phyloP scores from a whole-genome alignment of 1,140 invertebrate species.

The Oryctes rhinoceros region DNA sequence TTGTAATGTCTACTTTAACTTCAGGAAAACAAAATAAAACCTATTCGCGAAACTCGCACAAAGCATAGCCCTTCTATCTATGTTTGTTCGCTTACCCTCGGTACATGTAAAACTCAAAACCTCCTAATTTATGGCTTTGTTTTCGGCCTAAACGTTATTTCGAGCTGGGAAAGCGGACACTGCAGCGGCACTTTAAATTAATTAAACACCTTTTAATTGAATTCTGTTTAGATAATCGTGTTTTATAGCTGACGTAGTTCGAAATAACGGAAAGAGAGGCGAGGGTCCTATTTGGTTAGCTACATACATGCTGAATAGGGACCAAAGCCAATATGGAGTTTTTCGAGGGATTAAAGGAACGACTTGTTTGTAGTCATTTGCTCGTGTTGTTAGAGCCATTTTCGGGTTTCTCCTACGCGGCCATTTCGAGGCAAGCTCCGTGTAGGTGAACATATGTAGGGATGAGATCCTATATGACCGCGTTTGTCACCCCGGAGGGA shows the following conservation, averaged over 20 bases:
- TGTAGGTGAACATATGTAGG: background rate
- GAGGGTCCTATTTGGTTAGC: conserved; percentile 17
- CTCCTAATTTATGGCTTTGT: background rate
- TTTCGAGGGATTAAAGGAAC: conserved; percentile 24
- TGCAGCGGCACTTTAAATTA: conserved; percentile 19
- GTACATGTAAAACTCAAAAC: background rate
- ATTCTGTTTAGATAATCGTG: conserved; percentile 30
- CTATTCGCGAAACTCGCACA: too few relatives aligned
- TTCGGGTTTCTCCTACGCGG: background rate
- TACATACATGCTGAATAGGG: background rate
- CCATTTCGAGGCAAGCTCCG: background rate
- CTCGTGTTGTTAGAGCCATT: conserved; percentile 6
- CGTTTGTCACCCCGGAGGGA: conserved; percentile 12
- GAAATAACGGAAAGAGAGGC: background rate
- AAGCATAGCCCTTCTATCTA: too few relatives aligned
- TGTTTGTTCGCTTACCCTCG: background rate
- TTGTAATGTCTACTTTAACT: too few relatives aligned
- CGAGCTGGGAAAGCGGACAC: background rate
- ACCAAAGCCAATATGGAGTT: background rate
- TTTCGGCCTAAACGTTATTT: background rate
- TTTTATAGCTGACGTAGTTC: conserved; percentile 30
- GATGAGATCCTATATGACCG: background rate
- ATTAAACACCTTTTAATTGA: conserved; percentile 30
- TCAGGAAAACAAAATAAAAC: too few relatives aligned
- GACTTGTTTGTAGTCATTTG: conserved; percentile 29